Evolutionary conservation across 2,797 vertebrate species (phyloP), one percentile per base, ranked within the genome.

Genomic region (Crypturellus tataupa): DNA sequence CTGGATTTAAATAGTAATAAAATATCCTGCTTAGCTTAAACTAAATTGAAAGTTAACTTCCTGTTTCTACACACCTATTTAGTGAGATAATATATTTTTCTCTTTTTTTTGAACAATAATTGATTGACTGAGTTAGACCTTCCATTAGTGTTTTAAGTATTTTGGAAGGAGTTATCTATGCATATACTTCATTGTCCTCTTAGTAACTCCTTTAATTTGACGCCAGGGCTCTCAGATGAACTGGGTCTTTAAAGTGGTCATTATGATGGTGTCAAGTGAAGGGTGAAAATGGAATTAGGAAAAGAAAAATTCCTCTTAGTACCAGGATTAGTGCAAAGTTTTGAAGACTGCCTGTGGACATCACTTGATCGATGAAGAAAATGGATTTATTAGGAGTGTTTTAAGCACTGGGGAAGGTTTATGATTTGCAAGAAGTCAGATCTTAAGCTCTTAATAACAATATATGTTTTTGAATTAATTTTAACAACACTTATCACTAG

Each of bases 361-460:
- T 71, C 63, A 39, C 72, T 90, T 94, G 85, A 64, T 49, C 51
- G 60, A 93, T 90, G 91, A 95, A 92, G 70, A 75, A 76, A 85
- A 89, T 44, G 6, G 72, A 13, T 53, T 94, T 5, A n/a, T 1
- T 1, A 29, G 56, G 53, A 62, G 8, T 75, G 29, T 60, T 92
- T 63, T 83, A 85, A 94, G 59, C 86, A 58, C 60, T 87, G 35
- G 46, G 59, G 37, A 85, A 87, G 53, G 42, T 87, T 58, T 93
- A 67, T 83, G 60, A 94, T 89, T 95, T 90, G 23, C 53, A 47
- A 56, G 71, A 76, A 85, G 20, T 90, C 44, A 76, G 49, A 87
- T 47, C 2, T 9, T 68, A 58, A 70, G 72, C 16, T 88, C 49
- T 25, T 31, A 51, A 17, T 78, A 8, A 60, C 15, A 37, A 9